These are phyloP conservation scores for Branchellion lobata DNA, from an alignment of 2,888 invertebrate species.

Conservation along the genomic window DNA sequence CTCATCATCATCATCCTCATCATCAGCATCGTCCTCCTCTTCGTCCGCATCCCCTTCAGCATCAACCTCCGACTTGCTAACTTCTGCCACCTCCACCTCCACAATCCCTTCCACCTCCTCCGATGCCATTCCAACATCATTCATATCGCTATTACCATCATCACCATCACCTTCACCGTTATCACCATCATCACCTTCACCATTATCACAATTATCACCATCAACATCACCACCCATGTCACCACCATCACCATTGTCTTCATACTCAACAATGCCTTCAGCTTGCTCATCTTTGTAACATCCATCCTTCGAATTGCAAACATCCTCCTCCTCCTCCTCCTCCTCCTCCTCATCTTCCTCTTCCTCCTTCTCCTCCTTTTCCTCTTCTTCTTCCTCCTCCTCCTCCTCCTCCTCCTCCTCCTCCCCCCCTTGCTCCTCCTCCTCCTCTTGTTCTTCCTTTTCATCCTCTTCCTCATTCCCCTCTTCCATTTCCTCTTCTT, in stretches of 20 bases:
- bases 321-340: neutral
- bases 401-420: slow-evolving; percentile 45
- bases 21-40: too few relatives aligned
- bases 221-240: neutral
- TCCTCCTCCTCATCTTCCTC: neutral
- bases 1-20: too few relatives aligned
- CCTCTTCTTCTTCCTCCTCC: slow-evolving; percentile 18
- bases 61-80: too few relatives aligned
- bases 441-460: slow-evolving; percentile 22
- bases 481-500: slow-evolving; percentile 6
- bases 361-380: neutral
- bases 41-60: too few relatives aligned
- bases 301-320: neutral
- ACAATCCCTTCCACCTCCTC: too few relatives aligned
- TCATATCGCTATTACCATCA: neutral
- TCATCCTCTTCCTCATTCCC: slow-evolving; percentile 36
- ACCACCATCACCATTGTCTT: neutral
- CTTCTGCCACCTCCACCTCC: too few relatives aligned
- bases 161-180: neutral
- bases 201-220: neutral
- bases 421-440: neutral
- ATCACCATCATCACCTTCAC: neutral
- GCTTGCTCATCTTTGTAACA: neutral
- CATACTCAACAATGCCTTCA: neutral
- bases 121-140: neutral